Percentiles rank a stretch among this genome's conserved stretches.
Evolutionary conservation across 2,797 vertebrate species (phyloP).

Genomic region (Pantherophis alleghaniensis): DNA sequence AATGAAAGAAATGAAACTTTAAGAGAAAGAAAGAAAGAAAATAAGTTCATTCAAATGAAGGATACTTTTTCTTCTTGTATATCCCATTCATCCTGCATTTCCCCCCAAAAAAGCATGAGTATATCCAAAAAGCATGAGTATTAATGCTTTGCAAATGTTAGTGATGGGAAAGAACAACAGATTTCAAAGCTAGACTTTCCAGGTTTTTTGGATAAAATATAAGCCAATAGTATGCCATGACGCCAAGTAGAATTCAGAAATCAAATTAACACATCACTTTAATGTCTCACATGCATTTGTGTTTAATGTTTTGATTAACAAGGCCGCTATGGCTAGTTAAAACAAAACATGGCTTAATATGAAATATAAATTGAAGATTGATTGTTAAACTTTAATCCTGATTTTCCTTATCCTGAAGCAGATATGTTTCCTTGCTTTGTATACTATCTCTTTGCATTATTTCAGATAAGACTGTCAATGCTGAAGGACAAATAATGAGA

Average conservation of each 20-base stretch:
- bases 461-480: neutral
- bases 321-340: neutral
- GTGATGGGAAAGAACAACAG: neutral
- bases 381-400: neutral
- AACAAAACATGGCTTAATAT: neutral
- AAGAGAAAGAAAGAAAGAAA: neutral
- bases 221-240: neutral
- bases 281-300: neutral
- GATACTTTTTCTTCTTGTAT: neutral
- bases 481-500: neutral
- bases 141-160: neutral
- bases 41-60: neutral
- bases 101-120: neutral
- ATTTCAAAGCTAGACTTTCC: neutral
- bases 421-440: no score
- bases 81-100: neutral
- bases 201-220: neutral
- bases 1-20: neutral
- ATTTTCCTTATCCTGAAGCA: neutral
- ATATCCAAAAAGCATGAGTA: neutral
- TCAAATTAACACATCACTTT: neutral
- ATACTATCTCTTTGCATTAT: neutral
- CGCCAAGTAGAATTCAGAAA: neutral
- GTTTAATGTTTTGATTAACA: neutral
- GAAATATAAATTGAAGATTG: neutral